These are phyloP conservation scores for Tapirus indicus DNA, from an alignment of 2,797 vertebrate genomes.

Conservation along the genomic window DNA sequence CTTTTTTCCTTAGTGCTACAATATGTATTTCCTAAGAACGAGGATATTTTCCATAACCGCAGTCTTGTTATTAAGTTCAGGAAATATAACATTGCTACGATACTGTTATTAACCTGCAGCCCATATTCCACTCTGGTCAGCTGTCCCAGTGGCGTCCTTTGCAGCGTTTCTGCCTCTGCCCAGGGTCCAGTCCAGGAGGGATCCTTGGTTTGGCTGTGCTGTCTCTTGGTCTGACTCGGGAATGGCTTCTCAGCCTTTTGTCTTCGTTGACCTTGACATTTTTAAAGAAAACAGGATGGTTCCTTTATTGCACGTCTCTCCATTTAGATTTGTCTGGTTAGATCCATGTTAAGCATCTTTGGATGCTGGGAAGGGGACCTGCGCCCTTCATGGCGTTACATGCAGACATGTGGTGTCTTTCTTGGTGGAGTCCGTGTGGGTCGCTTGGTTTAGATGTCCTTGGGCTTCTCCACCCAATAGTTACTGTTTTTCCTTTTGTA, in stretches of 20 bases:
- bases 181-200: no score
- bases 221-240: not conserved
- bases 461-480: fast-evolving
- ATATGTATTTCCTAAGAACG: not conserved
- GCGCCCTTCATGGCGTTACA: fast-evolving
- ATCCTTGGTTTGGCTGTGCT: fast-evolving
- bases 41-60: not conserved
- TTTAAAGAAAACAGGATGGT: not conserved
- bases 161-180: fast-evolving
- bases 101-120: fast-evolving
- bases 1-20: not conserved
- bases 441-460: not conserved
- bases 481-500: not conserved
- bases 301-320: not conserved
- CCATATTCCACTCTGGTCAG: fast-evolving
- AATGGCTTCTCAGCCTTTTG: not conserved
- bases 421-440: fast-evolving
- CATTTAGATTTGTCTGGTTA: not conserved
- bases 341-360: not conserved
- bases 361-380: fast-evolving
- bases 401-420: fast-evolving
- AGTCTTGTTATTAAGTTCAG: fast-evolving
- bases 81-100: fast-evolving
- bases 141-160: fast-evolving
- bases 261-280: not conserved